Conservation (phyloP, 2,113 vertebrate species). For the Progne subis region DNA sequence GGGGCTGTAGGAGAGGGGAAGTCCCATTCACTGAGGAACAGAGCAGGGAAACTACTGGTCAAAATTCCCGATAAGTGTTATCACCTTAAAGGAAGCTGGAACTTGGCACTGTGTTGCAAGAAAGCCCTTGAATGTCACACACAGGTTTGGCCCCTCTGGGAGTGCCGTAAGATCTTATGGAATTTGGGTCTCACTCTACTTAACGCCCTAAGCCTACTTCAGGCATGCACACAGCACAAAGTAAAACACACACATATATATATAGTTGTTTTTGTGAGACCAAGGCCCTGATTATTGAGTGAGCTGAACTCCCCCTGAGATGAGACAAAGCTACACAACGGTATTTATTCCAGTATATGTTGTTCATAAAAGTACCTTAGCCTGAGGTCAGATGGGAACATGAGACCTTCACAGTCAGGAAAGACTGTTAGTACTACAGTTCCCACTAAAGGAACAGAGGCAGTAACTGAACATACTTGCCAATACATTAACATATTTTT, state of each 20-base stretch:
- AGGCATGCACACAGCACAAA: neutral
- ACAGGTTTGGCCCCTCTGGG: neutral
- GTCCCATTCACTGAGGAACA: neutral
- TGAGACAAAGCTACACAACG: neutral
- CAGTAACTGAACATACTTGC: neutral
- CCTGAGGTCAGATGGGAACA: neutral
- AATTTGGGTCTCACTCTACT: neutral
- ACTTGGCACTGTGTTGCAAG: neutral
- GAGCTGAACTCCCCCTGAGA: neutral
- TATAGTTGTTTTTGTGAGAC: neutral
- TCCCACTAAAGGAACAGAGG: neutral
- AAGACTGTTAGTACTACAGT: neutral
- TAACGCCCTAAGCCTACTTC: neutral
- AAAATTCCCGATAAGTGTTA: neutral
- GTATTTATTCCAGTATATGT: neutral
- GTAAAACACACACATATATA: neutral
- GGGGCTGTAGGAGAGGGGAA: neutral
- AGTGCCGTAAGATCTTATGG: neutral
- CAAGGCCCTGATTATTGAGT: neutral
- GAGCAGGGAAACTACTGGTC: neutral
- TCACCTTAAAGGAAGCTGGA: neutral
- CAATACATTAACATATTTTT: neutral
- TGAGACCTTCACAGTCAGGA: neutral
- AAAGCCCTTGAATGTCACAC: neutral
- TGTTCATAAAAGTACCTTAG: neutral